These are phyloP conservation scores for Drosophila yooni DNA, from an alignment of 2,888 invertebrate genomes.

Conservation along the genomic window DNA sequence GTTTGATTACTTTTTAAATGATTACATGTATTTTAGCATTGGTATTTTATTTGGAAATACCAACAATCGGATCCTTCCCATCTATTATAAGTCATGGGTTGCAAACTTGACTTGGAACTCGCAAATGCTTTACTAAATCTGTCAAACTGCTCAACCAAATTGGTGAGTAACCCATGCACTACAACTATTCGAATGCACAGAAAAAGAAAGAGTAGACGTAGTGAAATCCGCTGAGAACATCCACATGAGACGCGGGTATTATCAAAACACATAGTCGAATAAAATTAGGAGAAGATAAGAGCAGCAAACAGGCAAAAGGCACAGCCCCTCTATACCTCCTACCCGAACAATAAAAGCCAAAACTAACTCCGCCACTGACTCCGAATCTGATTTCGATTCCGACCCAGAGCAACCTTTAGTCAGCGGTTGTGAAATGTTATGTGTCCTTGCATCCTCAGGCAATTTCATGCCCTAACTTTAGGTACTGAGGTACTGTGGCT, in stretches of 20 bases:
- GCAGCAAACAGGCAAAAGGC: conserved; percentile 31
- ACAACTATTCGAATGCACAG: background rate
- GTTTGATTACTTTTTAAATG: background rate
- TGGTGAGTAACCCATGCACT: background rate
- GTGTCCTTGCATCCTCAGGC: background rate
- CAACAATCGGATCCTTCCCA: background rate
- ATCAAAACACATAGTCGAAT: conserved; percentile 42
- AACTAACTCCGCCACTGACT: conserved; percentile 8
- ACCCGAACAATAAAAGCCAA: conserved; percentile 1
- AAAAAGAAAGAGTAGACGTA: conserved; percentile 2
- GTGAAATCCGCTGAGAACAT: conserved; percentile 25
- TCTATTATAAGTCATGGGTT: background rate
- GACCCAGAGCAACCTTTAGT: conserved; percentile 33
- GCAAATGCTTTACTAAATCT: background rate
- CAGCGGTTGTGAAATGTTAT: conserved; percentile 3
- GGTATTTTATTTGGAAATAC: background rate
- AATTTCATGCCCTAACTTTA: conserved; percentile 11
- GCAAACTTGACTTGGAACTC: background rate
- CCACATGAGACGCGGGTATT: conserved; percentile 30
- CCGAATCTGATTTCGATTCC: conserved; percentile 4
- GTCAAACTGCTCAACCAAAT: background rate
- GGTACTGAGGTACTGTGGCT: background rate
- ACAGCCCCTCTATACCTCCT: background rate
- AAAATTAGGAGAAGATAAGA: conserved; percentile 41
- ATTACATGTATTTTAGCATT: background rate